phyloP scores from a whole-genome alignment of 30 jellyfish, hydroid and myxozoan genomes.

The Aurelia aurita complex sp. Pacific region DNA sequence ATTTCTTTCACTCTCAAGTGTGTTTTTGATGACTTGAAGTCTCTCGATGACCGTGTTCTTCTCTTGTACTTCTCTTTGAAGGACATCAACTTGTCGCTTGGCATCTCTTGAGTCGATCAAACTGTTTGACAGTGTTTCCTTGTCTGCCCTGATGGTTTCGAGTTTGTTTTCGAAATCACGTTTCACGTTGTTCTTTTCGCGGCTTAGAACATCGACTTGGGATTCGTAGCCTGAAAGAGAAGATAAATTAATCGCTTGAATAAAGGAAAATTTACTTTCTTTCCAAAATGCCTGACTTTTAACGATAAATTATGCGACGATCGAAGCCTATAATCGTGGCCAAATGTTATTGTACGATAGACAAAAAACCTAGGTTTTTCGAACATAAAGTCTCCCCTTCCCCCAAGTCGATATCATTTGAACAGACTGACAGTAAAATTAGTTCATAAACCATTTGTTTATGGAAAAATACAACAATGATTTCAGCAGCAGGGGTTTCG shows the following conservation, averaged over 20 bases:
- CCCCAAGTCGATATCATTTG: no score
- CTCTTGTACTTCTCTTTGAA: slow-evolving; percentile 83
- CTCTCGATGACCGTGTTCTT: slow-evolving; percentile 92
- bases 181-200: slow-evolving; percentile 73
- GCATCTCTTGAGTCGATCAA: slow-evolving; percentile 72
- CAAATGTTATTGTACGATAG: no score
- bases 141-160: slow-evolving; percentile 73
- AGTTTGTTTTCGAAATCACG: slow-evolving; percentile 83
- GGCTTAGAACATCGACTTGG: slow-evolving; percentile 64
- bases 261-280: neutral
- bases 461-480: no score
- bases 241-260: neutral
- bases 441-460: no score
- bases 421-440: no score
- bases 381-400: no score
- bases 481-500: no score
- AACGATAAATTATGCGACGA: no score
- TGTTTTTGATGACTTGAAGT: slow-evolving; percentile 77
- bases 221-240: slow-evolving; percentile 57
- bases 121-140: slow-evolving; percentile 64
- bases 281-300: neutral
- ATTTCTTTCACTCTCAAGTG: slow-evolving; percentile 90
- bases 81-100: slow-evolving; percentile 69
- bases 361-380: no score
- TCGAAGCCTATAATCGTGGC: no score